A percentile compares a stretch with the other conserved stretches of the same genome.
Evolutionary conservation across 2,888 invertebrate genomes (phyloP).

Genomic region (Idaea aversata): DNA sequence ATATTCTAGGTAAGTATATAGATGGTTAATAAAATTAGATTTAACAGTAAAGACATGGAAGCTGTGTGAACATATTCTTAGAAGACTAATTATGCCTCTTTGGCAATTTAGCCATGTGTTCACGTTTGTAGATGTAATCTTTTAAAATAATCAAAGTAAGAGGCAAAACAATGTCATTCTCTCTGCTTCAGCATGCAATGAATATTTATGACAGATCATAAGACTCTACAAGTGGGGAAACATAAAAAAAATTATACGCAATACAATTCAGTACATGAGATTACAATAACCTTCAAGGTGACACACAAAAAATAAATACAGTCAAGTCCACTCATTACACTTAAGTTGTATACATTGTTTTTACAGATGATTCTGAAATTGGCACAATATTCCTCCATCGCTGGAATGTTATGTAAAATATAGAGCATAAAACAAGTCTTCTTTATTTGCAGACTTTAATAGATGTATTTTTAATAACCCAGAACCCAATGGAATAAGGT

Average conservation of each 20-base stretch:
- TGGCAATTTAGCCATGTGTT: neutral
- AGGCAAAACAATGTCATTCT: neutral
- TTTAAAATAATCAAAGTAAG: neutral
- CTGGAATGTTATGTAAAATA: constrained; percentile 20
- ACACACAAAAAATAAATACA: neutral
- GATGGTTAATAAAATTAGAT: too few species aligned
- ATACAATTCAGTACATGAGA: neutral
- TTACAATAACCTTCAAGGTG: neutral
- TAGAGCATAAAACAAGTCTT: constrained; percentile 17
- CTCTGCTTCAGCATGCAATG: neutral
- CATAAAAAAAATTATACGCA: neutral
- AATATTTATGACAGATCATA: neutral
- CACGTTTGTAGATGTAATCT: neutral
- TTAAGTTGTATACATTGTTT: neutral
- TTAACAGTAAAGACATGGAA: too few species aligned
- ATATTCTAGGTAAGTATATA: neutral
- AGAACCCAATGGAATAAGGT: constrained; percentile 83
- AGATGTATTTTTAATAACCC: constrained; percentile 79
- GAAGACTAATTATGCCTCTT: too few species aligned
- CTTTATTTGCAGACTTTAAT: constrained; percentile 53
- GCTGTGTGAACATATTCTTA: too few species aligned
- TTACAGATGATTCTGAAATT: neutral
- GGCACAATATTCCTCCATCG: constrained; percentile 1
- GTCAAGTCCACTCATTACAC: neutral
- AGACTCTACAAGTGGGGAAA: neutral